phyloP scores from a whole-genome alignment of 2,888 invertebrate species.

The Macrophya annulata region DNA sequence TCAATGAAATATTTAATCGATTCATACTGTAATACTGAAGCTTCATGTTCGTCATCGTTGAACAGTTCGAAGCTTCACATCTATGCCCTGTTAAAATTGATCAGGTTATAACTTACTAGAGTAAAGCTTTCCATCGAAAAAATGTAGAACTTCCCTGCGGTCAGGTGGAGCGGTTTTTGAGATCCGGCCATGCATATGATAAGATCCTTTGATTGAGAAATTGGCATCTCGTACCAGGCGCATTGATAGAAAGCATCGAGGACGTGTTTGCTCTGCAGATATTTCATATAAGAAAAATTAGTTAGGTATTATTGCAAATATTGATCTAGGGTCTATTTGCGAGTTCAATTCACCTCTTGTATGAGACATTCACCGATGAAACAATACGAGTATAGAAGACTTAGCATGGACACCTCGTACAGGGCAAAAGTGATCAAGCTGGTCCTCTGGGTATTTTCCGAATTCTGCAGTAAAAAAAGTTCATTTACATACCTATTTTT shows the following conservation, averaged over 20 bases:
- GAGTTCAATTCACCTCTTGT: conserved; percentile 4
- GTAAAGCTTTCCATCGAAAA: conserved; percentile 75
- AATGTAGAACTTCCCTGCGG: conserved; percentile 82
- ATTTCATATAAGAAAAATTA: conserved; percentile 70
- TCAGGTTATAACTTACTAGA: background rate
- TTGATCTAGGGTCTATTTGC: background rate
- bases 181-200: conserved; percentile 81
- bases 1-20: background rate
- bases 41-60: background rate
- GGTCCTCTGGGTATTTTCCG: background rate
- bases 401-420: conserved; percentile 58
- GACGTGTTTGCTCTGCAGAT: conserved; percentile 80
- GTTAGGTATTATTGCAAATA: background rate
- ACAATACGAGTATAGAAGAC: conserved; percentile 65
- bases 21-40: background rate
- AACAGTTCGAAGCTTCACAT: background rate
- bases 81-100: background rate
- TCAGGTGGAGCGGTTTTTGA: conserved; percentile 80
- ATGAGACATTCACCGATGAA: conserved; percentile 64
- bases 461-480: conserved; percentile 9
- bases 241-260: conserved; percentile 81
- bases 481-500: background rate
- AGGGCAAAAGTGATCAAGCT: conserved; percentile 58
- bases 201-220: conserved; percentile 78
- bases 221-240: conserved; percentile 82